Evolutionary conservation across 2,888 invertebrate species (phyloP).

Genomic region (Drosophila fulvimacula): DNA sequence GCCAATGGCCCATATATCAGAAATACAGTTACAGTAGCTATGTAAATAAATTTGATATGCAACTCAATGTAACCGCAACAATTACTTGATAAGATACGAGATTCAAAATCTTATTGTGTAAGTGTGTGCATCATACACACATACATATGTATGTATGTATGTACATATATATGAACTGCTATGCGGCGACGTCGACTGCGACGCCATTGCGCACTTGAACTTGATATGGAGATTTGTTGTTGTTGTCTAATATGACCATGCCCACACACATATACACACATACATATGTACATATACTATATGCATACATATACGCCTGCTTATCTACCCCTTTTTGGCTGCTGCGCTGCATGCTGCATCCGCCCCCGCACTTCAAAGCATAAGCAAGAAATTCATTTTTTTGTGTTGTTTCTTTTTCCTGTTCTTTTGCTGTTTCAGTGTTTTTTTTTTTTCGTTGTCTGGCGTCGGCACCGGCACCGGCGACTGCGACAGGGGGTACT

Average conservation of each 20-base stretch:
- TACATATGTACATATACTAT: no score
- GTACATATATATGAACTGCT: constrained; percentile 3
- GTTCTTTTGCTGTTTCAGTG: constrained; percentile 20
- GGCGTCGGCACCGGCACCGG: constrained; percentile 18
- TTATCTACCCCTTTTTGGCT: constrained; percentile 15
- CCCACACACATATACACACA: constrained; percentile 6
- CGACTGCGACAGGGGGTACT: constrained; percentile 20
- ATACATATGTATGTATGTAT: not conserved
- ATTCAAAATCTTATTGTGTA: constrained; percentile 2
- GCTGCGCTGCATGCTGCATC: constrained; percentile 24
- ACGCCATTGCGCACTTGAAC: constrained; percentile 51
- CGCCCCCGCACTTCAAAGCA: constrained; percentile 44
- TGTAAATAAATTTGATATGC: constrained; percentile 10
- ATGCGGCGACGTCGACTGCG: constrained; percentile 10
- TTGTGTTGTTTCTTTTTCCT: constrained; percentile 6
- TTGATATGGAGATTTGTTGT: constrained; percentile 44
- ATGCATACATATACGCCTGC: constrained; percentile 7
- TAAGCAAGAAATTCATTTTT: constrained; percentile 22
- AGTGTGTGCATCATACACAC: not conserved
- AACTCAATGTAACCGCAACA: constrained; percentile 30
- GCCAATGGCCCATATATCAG: not conserved
- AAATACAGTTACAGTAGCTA: constrained; percentile 21
- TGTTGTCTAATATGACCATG: constrained; percentile 11
- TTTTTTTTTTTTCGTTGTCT: constrained; percentile 27
- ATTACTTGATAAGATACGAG: constrained; percentile 37